Evolutionary conservation across 2,888 invertebrate genomes (phyloP), one percentile per base, ranked within the genome.

Genomic region (Tridacna crocea): DNA sequence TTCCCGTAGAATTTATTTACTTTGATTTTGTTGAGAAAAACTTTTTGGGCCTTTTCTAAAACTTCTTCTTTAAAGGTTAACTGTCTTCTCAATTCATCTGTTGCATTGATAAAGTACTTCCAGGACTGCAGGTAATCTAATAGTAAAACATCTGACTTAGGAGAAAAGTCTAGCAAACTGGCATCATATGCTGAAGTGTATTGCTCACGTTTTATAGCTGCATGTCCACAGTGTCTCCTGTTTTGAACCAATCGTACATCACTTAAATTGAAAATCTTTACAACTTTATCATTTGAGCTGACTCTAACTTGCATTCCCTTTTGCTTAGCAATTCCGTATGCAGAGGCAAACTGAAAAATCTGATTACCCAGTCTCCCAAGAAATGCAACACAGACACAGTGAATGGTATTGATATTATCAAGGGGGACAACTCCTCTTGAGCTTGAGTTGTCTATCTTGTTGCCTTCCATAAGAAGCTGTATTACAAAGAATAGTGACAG

Each of bases 321-420:
- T 8, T 13, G 17, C 26, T 76, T 75, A 12, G 89, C 85, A 48
- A 90, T 86, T 11, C 88, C 89, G 19, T 83, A 89, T 0, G 84
- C 81, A 8, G 88, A 88, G 0, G 90, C 89, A 78, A 88, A 89
- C 22, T 87, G 79, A 80, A 89, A 90, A 87, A 89, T 88, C 10
- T 72, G 46, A 77, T 90, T 90, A 0, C 90, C 90, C 0, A 90
- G 80, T 48, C 90, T 75, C n/a, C 90, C 90, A 19, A 68, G 51
- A 19, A 84, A 84, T 17, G 48, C 63, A 10, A 80, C 51, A 55
- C 80, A 80, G n/a, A 72, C 27, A 36, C 26, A 66, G 27, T 80
- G 75, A 22, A 24, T 55, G 51, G 13, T 17, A n/a, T 36, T 78
- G 72, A 72, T 36, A 72, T 48, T 63, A 22, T 73, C 47, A 68